Evolutionary conservation across 1,140 invertebrate genomes (phyloP), one percentile per base, ranked within the genome.

Genomic region (Arion vulgaris): DNA sequence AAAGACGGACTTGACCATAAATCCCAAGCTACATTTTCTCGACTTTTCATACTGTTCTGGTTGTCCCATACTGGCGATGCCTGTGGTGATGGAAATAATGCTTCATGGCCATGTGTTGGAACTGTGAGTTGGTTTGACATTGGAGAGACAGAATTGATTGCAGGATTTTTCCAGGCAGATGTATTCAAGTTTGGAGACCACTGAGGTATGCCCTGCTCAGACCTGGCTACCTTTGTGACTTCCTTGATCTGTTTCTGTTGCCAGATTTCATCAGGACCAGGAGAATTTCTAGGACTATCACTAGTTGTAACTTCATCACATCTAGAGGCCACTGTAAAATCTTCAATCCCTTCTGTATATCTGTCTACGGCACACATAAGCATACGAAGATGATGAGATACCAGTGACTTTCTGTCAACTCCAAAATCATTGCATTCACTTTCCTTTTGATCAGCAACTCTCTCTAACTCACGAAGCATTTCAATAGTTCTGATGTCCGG

Each of bases 311-410:
- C 45, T 39, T 69, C 80, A 51, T 80, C 78, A 19, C 36, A 19
- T 4, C 45, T 39, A 71, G 34, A 19, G 7, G 38, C 1, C 36
- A 17, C 41, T 2, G 19, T n/a, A 17, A 45, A 5, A 71, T 81
- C 80, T n/a, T 81, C 80, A 23, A 81, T 41, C 4, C 66, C 71
- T 57, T 72, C 69, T 32, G 80, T 81, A 51, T 81, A 81, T 13
- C 71, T 51, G 71, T 81, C 80, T 34, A 81, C 51, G 1, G 80
- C 80, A 81, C 80, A 81, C 80, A 81, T 81, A 23, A 81, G 71
- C 80, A 81, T 81, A n/a, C 80, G 41, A 1, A 81, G 71, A 41
- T 81, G 80, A 39, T 81, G 80, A 9, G 80, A 81, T 1, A 81
- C 80, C 13, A 81, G 71, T 23, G 68, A 69, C 45, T 81, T 81